Evolutionary conservation across 1,140 invertebrate genomes (phyloP).

Genomic region (Sycophila sp.): DNA sequence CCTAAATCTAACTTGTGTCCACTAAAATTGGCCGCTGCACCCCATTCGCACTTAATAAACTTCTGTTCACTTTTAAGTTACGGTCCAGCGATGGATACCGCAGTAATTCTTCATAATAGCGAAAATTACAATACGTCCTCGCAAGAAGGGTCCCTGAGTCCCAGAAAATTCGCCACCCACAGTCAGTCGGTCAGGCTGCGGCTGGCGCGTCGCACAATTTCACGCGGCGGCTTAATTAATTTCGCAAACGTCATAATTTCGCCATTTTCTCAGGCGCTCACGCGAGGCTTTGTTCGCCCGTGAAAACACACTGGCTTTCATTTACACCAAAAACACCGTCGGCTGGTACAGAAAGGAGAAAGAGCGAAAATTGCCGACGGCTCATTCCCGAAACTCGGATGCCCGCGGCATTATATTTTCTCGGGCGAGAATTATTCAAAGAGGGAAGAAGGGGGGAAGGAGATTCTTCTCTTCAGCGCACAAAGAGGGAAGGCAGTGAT

Average conservation of each 20-base stretch:
- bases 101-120: too few species aligned
- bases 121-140: too few species aligned
- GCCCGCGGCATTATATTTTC: conserved; percentile 37
- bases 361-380: conserved; percentile 9
- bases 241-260: conserved; percentile 5
- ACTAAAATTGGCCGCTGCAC: too few species aligned
- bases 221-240: background rate
- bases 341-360: background rate
- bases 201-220: too few species aligned
- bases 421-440: conserved; percentile 44
- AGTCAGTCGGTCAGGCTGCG: too few species aligned
- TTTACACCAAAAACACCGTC: background rate
- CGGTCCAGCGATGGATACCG: too few species aligned
- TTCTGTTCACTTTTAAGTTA: too few species aligned
- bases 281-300: conserved; percentile 1
- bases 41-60: too few species aligned
- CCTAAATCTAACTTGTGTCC: too few species aligned
- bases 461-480: conserved; percentile 34
- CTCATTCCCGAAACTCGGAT: conserved; percentile 14
- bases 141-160: too few species aligned
- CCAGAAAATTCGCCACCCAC: background rate
- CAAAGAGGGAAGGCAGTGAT: background rate
- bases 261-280: background rate
- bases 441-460: conserved; percentile 26
- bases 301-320: background rate